Base-by-base conservation (phyloP, 2,113 vertebrate genomes). In the Thomomys bottae region DNA sequence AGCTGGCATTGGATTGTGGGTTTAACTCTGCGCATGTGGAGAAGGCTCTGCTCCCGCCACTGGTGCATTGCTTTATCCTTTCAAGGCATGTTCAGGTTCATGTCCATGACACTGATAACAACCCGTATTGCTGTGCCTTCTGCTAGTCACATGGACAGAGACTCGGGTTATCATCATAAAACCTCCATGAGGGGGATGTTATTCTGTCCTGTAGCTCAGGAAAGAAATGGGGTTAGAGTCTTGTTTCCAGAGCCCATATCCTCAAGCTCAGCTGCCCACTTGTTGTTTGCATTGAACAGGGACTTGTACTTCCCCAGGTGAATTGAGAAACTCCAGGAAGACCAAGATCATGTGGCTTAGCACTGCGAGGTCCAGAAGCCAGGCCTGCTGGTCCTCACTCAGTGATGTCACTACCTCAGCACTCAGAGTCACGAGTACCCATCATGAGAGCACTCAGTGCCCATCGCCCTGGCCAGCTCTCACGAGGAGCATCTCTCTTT, bases 181-280 rank as follows among this genome's bases (percentile, higher is more conserved):
- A 38, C 8, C 4, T 23, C 40, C 4, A 1, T 2, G 11, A 20
- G 8, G 42, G 20, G 3, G 0, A 7, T 8, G 6, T 45, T 66
- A 8, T 40, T 30, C 45, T 21, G 6, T 38, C 45, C 73, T 68
- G 14, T 36, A 34, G 21, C 81, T 24, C 45, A 81, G 76, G 76
- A 80, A 57, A 67, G 0, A 75, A 57, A 17, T 15, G 10, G 24
- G 80, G 17, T 71, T 72, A 71, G 87, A 72, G 68, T 38, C 34
- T 28, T 66, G 4, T 42, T 81, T 67, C 24, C 45, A 36, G 17
- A 40, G 66, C 59, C 42, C 64, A 2, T 66, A 8, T 32, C 20
- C n/a, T 70, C 49, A 49, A 1, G 34, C 63, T 26, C n/a, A 36
- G 7, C 45, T 68, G 63, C 84, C 83, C 38, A 18, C 18, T 30